A percentile compares a stretch with the other conserved stretches of the same genome.
These are phyloP conservation scores for Dendroctonus ponderosae DNA, from an alignment of 1,140 invertebrate species.

Conservation along the genomic window DNA sequence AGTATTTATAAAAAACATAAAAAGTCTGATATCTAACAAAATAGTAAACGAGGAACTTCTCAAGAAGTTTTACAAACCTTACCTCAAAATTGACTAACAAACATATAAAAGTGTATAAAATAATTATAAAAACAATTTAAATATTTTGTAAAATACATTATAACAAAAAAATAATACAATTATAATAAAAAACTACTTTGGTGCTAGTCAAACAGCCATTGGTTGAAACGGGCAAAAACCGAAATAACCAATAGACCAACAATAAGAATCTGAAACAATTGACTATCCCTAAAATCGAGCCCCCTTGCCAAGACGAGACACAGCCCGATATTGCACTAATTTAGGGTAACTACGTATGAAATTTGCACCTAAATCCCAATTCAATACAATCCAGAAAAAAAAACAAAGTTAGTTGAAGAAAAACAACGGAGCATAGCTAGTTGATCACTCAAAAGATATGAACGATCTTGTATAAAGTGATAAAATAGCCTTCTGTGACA, in stretches of 20 bases:
- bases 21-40: slow-evolving; percentile 51
- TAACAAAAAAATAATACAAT: slow-evolving; percentile 46
- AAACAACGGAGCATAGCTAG: not conserved
- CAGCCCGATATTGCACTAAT: slow-evolving; percentile 51
- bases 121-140: slow-evolving; percentile 51
- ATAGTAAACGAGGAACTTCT: slow-evolving; percentile 48
- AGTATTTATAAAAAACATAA: slow-evolving; percentile 52
- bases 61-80: slow-evolving; percentile 46
- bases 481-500: too few species aligned
- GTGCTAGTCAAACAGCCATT: slow-evolving; percentile 49
- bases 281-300: slow-evolving; percentile 48
- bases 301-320: slow-evolving; percentile 36
- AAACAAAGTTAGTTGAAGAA: slow-evolving; percentile 2
- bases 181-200: slow-evolving; percentile 48
- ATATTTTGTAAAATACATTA: slow-evolving; percentile 47
- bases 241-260: slow-evolving; percentile 45
- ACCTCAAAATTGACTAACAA: slow-evolving; percentile 48
- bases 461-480: too few species aligned
- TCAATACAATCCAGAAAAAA: slow-evolving; percentile 18
- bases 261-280: slow-evolving; percentile 50
- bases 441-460: not conserved
- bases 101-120: slow-evolving; percentile 52
- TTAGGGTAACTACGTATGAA: slow-evolving; percentile 47
- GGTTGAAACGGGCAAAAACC: slow-evolving; percentile 44
- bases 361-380: slow-evolving; percentile 27